A percentile compares a stretch with the other conserved stretches of the same genome.
These are phyloP conservation scores for Cyaniris semiargus DNA, from an alignment of 2,888 invertebrate species.

Conservation along the genomic window DNA sequence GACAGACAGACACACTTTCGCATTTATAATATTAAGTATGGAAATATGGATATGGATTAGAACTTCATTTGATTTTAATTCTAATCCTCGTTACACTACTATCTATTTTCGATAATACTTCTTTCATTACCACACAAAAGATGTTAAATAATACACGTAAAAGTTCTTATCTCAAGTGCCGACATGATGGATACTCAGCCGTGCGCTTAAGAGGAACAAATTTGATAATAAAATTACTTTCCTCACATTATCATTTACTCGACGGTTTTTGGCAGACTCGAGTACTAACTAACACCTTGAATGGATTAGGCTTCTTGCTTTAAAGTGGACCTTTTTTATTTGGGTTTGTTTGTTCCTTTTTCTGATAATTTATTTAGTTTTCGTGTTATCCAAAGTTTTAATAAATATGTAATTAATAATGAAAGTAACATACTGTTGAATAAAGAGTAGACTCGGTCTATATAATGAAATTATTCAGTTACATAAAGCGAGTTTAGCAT, in stretches of 20 bases:
- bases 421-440: too few species aligned
- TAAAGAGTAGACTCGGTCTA: too few species aligned
- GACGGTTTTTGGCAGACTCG: background rate
- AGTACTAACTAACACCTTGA: background rate
- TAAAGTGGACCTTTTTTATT: background rate
- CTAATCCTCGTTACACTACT: too few species aligned
- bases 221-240: conserved; percentile 24
- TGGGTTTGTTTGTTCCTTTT: background rate
- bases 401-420: too few species aligned
- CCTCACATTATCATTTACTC: conserved; percentile 3
- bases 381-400: too few species aligned
- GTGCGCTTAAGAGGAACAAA: background rate
- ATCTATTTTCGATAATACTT: background rate
- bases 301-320: background rate
- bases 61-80: too few species aligned
- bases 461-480: too few species aligned
- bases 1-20: too few species aligned
- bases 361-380: too few species aligned
- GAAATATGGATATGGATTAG: too few species aligned
- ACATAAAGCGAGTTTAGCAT: too few species aligned
- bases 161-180: conserved; percentile 4
- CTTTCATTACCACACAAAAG: background rate
- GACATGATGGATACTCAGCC: background rate
- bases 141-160: background rate
- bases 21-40: too few species aligned